A percentile compares a stretch with the other conserved stretches of the same genome.
These are phyloP conservation scores for Antennarius striatus DNA, from an alignment of 2,113 vertebrate genomes.

Conservation along the genomic window DNA sequence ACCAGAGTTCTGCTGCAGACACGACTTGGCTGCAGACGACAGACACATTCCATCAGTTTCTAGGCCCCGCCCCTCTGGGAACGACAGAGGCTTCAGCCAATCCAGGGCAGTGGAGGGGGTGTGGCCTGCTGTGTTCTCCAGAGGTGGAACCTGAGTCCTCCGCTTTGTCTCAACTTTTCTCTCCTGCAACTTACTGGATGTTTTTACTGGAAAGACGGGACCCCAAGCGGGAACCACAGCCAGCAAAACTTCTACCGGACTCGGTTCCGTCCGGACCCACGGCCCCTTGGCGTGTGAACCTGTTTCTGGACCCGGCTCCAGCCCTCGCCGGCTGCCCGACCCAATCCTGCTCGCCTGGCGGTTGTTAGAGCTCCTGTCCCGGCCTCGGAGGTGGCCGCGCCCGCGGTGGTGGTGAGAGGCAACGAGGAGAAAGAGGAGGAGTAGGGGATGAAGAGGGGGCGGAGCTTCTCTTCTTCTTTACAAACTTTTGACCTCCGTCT, in stretches of 20 bases:
- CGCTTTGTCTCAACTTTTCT: constrained; percentile 52
- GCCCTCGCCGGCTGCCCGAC: constrained; percentile 13
- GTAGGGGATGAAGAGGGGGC: neutral
- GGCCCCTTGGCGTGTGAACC: too few species aligned
- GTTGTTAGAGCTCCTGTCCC: constrained; percentile 8
- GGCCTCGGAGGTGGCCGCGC: constrained; percentile 27
- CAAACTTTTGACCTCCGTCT: constrained; percentile 23
- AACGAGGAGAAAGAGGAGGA: neutral
- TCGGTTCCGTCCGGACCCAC: too few species aligned
- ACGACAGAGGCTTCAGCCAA: neutral
- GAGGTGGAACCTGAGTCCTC: constrained; percentile 8
- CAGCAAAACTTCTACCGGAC: too few species aligned
- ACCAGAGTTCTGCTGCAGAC: too few species aligned
- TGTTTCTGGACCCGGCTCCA: fast-evolving
- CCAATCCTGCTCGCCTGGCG: neutral
- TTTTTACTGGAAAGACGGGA: neutral
- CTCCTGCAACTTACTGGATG: neutral
- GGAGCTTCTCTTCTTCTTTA: neutral
- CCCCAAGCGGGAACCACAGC: too few species aligned
- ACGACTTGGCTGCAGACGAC: too few species aligned
- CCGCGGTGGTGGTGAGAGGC: constrained; percentile 10
- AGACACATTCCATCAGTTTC: constrained; percentile 11
- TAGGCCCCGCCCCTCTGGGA: neutral
- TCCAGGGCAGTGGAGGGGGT: neutral
- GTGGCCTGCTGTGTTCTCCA: neutral